These are phyloP conservation scores for Bradypodion ventrale DNA, from an alignment of 2,797 vertebrate species.

Conservation along the genomic window DNA sequence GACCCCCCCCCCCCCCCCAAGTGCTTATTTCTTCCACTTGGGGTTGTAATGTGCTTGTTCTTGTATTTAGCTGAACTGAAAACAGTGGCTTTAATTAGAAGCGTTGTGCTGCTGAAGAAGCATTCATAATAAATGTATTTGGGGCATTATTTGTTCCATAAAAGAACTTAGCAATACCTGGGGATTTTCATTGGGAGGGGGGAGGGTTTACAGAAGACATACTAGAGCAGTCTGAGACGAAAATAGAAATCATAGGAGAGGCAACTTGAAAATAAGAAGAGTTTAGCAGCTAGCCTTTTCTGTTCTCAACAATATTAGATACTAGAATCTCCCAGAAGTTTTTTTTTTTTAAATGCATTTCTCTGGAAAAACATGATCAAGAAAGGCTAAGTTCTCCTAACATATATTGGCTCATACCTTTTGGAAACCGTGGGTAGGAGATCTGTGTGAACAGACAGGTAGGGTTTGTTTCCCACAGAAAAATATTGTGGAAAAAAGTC, in stretches of 20 bases:
- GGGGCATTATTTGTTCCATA: constrained; percentile 13
- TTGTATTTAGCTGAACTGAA: neutral
- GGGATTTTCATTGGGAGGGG: constrained; percentile 23
- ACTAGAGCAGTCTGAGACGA: neutral
- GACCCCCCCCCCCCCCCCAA: too few species aligned
- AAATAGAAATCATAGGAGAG: constrained; percentile 22
- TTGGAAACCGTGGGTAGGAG: neutral
- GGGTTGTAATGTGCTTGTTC: neutral
- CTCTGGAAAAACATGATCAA: neutral
- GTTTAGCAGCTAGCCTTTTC: constrained; percentile 4
- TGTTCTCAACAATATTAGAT: neutral
- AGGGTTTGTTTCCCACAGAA: neutral
- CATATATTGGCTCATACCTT: neutral
- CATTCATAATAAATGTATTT: neutral
- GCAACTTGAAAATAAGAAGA: neutral
- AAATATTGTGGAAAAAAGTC: neutral
- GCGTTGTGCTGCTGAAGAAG: neutral
- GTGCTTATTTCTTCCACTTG: too few species aligned
- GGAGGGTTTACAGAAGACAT: neutral
- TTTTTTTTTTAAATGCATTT: neutral
- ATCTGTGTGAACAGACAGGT: neutral
- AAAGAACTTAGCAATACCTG: fast-evolving
- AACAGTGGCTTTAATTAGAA: neutral
- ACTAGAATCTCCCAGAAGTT: neutral
- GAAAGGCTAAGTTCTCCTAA: neutral